Percentiles rank a stretch among this genome's conserved stretches.
Conservation (phyloP, 2,113 vertebrate genomes). For the Aegotheles bennettii region DNA sequence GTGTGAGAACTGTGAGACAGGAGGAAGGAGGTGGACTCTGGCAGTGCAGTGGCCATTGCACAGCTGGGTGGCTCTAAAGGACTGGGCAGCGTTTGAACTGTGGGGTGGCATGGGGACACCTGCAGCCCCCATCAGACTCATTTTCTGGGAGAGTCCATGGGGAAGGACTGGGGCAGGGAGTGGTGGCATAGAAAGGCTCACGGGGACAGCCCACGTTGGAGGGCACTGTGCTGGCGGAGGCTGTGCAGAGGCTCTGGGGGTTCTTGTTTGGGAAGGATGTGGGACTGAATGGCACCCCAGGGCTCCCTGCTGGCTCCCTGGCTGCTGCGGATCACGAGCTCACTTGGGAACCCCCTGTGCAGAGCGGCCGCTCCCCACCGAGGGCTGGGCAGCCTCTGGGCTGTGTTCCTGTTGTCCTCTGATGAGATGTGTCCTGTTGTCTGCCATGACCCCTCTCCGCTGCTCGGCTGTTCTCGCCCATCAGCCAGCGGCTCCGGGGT, state of each 20-base stretch:
- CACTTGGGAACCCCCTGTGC: not conserved
- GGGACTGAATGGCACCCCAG: not conserved
- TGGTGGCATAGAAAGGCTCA: accelerated
- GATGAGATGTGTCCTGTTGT: accelerated
- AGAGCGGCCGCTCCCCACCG: accelerated
- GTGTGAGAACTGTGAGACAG: not conserved
- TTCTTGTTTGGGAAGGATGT: not conserved
- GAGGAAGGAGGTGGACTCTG: not conserved
- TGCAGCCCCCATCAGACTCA: too few species aligned
- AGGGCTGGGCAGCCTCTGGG: not conserved
- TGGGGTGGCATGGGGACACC: not conserved
- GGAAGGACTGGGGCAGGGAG: not conserved
- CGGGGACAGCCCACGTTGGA: too few species aligned
- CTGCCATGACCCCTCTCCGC: not conserved
- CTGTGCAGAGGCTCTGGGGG: not conserved
- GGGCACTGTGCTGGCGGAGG: not conserved
- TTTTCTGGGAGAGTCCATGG: not conserved
- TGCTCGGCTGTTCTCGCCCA: accelerated
- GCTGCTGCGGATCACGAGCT: not conserved
- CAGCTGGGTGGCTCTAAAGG: accelerated
- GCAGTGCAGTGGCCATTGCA: accelerated
- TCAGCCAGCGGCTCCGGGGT: accelerated
- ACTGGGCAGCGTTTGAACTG: not conserved
- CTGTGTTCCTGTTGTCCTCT: not conserved
- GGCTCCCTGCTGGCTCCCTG: not conserved